These are phyloP conservation scores for Vanessa cardui DNA, from an alignment of 2,888 invertebrate genomes.

Conservation along the genomic window DNA sequence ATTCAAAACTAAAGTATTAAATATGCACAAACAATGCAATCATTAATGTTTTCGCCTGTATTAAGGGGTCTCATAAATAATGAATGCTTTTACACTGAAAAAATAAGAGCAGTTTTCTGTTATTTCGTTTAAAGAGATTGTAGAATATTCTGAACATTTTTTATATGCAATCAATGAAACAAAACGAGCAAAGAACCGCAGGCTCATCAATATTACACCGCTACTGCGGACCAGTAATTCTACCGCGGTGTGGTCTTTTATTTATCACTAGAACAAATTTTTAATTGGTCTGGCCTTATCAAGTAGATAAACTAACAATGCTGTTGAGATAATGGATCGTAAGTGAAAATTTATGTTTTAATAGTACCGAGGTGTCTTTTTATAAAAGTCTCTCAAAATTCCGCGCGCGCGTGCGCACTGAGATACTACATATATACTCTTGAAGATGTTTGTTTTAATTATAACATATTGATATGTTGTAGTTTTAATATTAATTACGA, in stretches of 20 bases:
- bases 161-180: conserved; percentile 42
- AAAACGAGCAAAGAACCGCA: conserved; percentile 41
- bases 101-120: conserved; percentile 1
- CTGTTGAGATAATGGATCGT: conserved; percentile 55
- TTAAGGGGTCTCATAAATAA: background rate
- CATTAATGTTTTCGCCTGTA: background rate
- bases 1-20: no score
- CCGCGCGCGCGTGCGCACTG: conserved; percentile 22
- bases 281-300: conserved; percentile 68
- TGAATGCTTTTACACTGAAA: conserved; percentile 1
- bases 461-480: background rate
- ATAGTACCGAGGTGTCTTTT: conserved; percentile 44
- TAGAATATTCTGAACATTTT: conserved; percentile 13
- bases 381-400: conserved; percentile 39
- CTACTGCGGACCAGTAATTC: conserved; percentile 32
- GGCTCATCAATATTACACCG: conserved; percentile 43
- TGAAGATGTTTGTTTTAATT: background rate
- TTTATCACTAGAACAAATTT: conserved; percentile 62
- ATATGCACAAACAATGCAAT: no score
- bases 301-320: conserved; percentile 67
- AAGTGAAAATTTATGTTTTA: conserved; percentile 77
- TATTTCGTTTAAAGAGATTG: background rate
- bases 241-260: conserved; percentile 39
- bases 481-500: background rate
- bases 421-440: background rate